phyloP scores from a whole-genome alignment of 2,113 vertebrate genomes.

The Lagenorhynchus albirostris region DNA sequence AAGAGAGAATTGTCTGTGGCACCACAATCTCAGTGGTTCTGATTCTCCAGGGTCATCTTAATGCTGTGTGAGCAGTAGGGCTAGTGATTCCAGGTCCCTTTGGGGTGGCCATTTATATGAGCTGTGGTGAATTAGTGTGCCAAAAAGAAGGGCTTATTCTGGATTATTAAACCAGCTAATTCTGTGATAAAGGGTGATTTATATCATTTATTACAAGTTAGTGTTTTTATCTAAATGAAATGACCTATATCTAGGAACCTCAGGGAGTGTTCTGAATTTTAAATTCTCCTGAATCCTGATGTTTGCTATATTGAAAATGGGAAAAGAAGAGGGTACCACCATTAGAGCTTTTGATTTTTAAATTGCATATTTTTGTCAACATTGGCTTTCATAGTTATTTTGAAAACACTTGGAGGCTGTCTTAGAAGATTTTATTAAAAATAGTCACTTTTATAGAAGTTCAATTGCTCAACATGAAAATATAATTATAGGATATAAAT shows the following conservation, averaged over 20 bases:
- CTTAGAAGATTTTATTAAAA: background rate
- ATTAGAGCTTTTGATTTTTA: background rate
- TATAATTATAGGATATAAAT: background rate
- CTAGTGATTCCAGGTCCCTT: background rate
- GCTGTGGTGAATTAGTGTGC: background rate
- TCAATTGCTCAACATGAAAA: background rate
- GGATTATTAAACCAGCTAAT: conserved; percentile 47
- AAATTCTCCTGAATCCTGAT: conserved; percentile 30
- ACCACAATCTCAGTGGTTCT: background rate
- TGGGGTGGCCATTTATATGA: background rate
- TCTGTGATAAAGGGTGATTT: conserved; percentile 52
- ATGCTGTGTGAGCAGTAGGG: background rate
- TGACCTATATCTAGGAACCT: conserved; percentile 52
- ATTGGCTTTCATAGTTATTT: background rate
- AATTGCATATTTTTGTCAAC: background rate
- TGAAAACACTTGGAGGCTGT: background rate
- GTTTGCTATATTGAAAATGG: background rate
- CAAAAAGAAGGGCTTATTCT: conserved; percentile 1
- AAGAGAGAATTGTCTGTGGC: background rate
- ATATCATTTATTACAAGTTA: conserved; percentile 50
- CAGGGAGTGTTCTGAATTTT: conserved; percentile 51
- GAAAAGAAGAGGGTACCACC: background rate
- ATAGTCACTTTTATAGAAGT: background rate
- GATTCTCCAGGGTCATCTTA: background rate
- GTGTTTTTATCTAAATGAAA: conserved; percentile 64